A percentile compares a stretch with the other conserved stretches of the same genome.
These are phyloP conservation scores for Campylomormyrus tamandua DNA, from an alignment of 2,113 vertebrate genomes.

Conservation along the genomic window DNA sequence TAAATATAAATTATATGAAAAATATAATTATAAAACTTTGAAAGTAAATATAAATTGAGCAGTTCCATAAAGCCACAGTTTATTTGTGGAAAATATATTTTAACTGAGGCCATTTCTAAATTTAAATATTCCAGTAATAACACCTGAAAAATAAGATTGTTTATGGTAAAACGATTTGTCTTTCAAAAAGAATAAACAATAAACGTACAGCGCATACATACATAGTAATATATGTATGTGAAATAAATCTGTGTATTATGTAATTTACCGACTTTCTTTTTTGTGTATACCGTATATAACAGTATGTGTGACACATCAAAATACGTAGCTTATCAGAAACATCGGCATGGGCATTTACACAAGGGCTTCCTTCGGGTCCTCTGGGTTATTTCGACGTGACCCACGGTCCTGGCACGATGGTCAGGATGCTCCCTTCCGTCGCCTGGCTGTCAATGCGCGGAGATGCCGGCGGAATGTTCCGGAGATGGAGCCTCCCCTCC, in stretches of 20 bases:
- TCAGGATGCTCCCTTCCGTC: not conserved
- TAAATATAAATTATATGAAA: conserved; percentile 14
- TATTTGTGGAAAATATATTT: conserved; percentile 35
- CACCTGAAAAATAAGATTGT: conserved; percentile 47
- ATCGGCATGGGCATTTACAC: not conserved
- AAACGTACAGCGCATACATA: conserved; percentile 15
- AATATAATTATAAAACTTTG: not conserved
- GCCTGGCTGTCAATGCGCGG: not conserved
- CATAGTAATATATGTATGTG: not conserved
- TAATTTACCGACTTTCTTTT: not conserved
- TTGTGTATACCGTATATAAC: not conserved
- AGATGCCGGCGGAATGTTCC: not conserved
- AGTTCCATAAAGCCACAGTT: conserved; percentile 22
- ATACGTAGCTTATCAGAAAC: not conserved
- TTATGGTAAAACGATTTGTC: conserved; percentile 16
- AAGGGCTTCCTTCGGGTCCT: not conserved
- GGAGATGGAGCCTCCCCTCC: not conserved
- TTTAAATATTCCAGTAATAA: conserved; percentile 44
- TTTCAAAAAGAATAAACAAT: conserved; percentile 34
- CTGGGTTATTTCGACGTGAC: not conserved
- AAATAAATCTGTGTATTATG: not conserved
- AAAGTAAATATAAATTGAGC: conserved; percentile 1
- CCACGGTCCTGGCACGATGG: not conserved
- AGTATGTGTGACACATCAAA: not conserved
- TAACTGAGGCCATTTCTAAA: conserved; percentile 38